Conservation (phyloP, 1,140 invertebrate species). For the Atta texana region DNA sequence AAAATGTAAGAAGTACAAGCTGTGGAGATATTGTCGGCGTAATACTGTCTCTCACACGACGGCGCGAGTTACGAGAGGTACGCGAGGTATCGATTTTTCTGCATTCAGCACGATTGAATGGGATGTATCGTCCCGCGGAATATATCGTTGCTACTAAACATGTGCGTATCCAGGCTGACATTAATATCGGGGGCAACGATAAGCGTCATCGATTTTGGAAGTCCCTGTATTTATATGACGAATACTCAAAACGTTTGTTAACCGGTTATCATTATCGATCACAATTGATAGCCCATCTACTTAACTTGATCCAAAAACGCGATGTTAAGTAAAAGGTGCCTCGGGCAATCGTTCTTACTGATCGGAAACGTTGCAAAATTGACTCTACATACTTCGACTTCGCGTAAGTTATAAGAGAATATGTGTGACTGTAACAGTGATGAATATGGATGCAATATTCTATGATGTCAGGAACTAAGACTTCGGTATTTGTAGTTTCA, state of each 20-base stretch:
- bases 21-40: conserved; percentile 64
- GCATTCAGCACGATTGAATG: conserved; percentile 61
- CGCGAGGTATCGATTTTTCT: conserved; percentile 54
- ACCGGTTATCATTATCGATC: conserved; percentile 8
- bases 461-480: conserved; percentile 50
- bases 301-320: conserved; percentile 12
- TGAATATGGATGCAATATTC: conserved; percentile 33
- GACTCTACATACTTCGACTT: conserved; percentile 6
- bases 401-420: neutral
- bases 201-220: conserved; percentile 54
- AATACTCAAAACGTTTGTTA: conserved; percentile 8
- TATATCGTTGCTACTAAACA: conserved; percentile 8
- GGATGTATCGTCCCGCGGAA: conserved; percentile 66
- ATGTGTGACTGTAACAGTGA: conserved; percentile 19
- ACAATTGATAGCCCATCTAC: neutral
- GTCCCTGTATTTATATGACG: conserved; percentile 30
- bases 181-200: conserved; percentile 31
- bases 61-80: conserved; percentile 19
- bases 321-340: neutral
- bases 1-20: conserved; percentile 56
- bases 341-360: neutral
- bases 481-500: conserved; percentile 3
- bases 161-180: conserved; percentile 45
- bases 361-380: conserved; percentile 44
- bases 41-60: conserved; percentile 65